These are phyloP conservation scores for Diachasma alloeum DNA, from an alignment of 1,140 invertebrate species.

Conservation along the genomic window DNA sequence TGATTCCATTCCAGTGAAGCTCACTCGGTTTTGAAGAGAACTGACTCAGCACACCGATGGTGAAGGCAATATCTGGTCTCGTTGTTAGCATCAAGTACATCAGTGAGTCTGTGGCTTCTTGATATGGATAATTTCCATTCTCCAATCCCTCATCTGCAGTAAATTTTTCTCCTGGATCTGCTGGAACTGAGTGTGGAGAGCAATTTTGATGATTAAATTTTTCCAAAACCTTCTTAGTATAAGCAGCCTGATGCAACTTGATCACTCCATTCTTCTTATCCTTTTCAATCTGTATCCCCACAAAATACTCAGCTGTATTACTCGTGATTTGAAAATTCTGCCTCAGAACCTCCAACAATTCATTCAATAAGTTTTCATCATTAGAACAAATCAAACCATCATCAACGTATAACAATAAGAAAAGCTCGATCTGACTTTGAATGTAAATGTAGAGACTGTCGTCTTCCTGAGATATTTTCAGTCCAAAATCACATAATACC, in stretches of 20 bases:
- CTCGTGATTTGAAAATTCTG: conserved; percentile 34
- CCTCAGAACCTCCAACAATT: conserved; percentile 26
- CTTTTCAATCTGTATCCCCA: conserved; percentile 36
- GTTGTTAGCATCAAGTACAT: neutral
- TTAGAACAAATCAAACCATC: conserved; percentile 25
- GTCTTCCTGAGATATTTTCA: conserved; percentile 23
- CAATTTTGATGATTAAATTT: conserved; percentile 12
- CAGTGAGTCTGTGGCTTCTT: neutral
- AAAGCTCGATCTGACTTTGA: neutral
- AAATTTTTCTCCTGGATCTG: neutral
- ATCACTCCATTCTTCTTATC: conserved; percentile 23
- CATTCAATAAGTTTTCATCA: conserved; percentile 13
- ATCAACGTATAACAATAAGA: conserved; percentile 33
- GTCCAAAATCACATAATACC: conserved; percentile 19
- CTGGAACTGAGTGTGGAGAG: neutral
- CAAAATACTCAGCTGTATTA: conserved; percentile 21
- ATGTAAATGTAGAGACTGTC: neutral
- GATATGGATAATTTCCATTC: neutral
- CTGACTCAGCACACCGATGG: neutral
- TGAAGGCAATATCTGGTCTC: neutral
- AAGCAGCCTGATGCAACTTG: conserved; percentile 38
- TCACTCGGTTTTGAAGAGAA: neutral
- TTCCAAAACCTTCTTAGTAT: conserved; percentile 33
- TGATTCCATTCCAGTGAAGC: neutral
- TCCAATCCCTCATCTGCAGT: neutral